phyloP scores from a whole-genome alignment of 2,113 vertebrate genomes.

The Pica pica region DNA sequence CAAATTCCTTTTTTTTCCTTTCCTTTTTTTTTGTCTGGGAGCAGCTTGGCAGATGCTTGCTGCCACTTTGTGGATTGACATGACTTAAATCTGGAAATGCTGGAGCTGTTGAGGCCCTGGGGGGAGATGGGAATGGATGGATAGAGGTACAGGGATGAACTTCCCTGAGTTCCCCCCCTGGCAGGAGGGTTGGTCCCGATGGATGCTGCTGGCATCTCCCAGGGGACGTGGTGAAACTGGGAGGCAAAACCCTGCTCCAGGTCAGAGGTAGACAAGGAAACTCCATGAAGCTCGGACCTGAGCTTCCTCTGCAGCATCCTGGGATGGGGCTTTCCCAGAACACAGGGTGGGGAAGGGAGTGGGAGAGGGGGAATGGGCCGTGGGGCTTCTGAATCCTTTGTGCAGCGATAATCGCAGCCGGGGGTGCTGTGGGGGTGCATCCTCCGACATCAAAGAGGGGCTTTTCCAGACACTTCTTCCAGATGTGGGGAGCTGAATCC shows the following conservation, averaged over 20 bases:
- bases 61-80: background rate
- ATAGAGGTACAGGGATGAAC: background rate
- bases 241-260: background rate
- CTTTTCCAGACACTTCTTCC: background rate
- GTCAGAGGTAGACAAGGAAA: accelerated
- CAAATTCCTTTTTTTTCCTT: accelerated
- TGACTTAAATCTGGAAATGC: background rate
- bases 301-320: background rate
- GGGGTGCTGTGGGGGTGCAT: accelerated
- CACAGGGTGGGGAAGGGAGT: background rate
- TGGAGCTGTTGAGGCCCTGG: background rate
- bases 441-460: background rate
- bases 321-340: background rate
- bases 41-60: background rate
- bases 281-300: background rate
- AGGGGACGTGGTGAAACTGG: accelerated
- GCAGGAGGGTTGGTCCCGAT: accelerated
- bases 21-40: background rate
- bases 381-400: background rate
- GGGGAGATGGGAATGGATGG: background rate
- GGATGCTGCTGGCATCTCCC: background rate
- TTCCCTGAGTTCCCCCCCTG: background rate
- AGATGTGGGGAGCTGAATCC: background rate
- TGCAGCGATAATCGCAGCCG: background rate
- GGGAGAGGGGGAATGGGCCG: background rate